Percentiles rank a stretch among this genome's conserved stretches.
These are phyloP conservation scores for Cryptoprocta ferox DNA, from an alignment of 2,797 vertebrate genomes.

Conservation along the genomic window DNA sequence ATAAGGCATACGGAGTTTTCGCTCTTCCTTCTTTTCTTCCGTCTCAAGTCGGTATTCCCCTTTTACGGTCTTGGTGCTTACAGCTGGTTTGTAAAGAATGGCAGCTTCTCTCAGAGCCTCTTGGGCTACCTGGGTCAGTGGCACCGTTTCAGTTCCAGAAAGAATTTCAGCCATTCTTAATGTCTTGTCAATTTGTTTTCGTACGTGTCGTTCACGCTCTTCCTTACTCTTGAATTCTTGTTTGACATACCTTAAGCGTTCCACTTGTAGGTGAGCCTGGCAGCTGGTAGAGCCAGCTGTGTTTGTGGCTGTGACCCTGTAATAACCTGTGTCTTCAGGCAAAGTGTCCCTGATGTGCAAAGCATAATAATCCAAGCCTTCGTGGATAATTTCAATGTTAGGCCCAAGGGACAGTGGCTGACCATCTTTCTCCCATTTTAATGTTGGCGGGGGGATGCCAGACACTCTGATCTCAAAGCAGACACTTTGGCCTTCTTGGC, in stretches of 20 bases:
- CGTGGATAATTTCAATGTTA: constrained; percentile 96
- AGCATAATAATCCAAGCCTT: constrained; percentile 98
- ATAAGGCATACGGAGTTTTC: constrained; percentile 96
- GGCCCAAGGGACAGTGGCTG: constrained; percentile 94
- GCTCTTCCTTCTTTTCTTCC: constrained; percentile 95
- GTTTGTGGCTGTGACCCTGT: constrained; percentile 98
- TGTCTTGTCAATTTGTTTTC: constrained; percentile 95
- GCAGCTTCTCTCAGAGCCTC: constrained; percentile 96
- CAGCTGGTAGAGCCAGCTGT: constrained; percentile 98
- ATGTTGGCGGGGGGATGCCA: constrained; percentile 90
- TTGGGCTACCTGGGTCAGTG: constrained; percentile 94
- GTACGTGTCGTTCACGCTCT: constrained; percentile 89
- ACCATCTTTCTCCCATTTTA: constrained; percentile 99
- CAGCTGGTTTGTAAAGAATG: constrained; percentile 95
- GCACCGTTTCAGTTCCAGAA: constrained; percentile 90
- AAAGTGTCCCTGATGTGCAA: constrained; percentile 96
- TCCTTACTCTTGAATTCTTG: constrained; percentile 92
- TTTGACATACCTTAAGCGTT: constrained; percentile 93
- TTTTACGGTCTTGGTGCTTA: constrained; percentile 95
- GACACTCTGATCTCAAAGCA: constrained; percentile 99
- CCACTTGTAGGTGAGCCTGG: constrained; percentile 96
- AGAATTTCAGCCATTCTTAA: constrained; percentile 96
- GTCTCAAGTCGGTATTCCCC: constrained; percentile 93
- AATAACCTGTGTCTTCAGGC: constrained; percentile 96
- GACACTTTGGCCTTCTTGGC: constrained; percentile 95